Conservation (phyloP, 2,797 vertebrate species). For the Hydrophis major region DNA sequence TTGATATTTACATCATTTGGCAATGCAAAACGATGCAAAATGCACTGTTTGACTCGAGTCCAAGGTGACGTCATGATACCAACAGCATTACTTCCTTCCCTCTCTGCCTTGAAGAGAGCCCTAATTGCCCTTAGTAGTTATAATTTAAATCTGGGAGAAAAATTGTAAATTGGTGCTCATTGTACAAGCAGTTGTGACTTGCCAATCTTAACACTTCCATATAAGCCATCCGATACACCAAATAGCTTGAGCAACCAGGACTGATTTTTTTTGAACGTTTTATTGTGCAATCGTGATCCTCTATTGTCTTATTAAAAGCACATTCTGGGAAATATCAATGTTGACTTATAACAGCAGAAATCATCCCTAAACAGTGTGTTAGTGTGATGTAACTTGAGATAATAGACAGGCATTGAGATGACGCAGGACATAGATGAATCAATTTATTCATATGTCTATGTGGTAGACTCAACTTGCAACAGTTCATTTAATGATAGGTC, state of each 20-base stretch:
- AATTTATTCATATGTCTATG: background rate
- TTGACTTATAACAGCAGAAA: background rate
- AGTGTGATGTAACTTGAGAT: background rate
- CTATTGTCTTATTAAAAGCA: background rate
- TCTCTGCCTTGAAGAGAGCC: background rate
- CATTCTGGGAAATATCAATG: background rate
- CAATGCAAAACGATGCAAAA: background rate
- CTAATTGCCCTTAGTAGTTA: background rate
- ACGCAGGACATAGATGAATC: background rate
- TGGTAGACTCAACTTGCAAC: no score
- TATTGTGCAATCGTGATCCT: background rate
- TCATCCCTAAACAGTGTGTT: background rate
- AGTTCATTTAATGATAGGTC: no score
- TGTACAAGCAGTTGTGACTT: background rate
- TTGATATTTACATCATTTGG: background rate
- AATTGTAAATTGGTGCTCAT: background rate
- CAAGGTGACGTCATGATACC: background rate
- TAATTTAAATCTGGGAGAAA: background rate
- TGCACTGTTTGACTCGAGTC: background rate
- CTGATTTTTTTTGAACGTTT: background rate
- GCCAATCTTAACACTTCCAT: background rate
- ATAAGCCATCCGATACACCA: background rate
- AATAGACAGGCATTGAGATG: background rate
- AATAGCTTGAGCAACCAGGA: background rate
- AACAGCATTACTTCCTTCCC: background rate